Conservation (phyloP, 2,888 invertebrate species). For the Cataglyphis altisquamis region DNA sequence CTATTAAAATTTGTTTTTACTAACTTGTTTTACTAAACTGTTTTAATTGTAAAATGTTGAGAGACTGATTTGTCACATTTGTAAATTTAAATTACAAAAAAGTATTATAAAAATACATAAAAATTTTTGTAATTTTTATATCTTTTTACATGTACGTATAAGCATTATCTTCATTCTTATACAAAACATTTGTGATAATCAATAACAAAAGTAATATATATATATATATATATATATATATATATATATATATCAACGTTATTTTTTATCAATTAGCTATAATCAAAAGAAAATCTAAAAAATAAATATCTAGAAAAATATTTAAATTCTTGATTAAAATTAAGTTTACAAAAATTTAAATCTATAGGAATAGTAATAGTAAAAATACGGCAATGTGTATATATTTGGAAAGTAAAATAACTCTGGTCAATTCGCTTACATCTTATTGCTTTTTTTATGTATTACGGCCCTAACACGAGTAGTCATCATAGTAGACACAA, state of each 20-base stretch:
- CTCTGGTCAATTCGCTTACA: too few species aligned
- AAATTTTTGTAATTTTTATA: background rate
- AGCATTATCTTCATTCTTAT: background rate
- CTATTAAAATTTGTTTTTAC: background rate
- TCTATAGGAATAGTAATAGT: too few species aligned
- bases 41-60: background rate
- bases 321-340: too few species aligned
- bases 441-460: too few species aligned
- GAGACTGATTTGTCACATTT: background rate
- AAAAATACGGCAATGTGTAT: too few species aligned
- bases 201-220: background rate
- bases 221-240: too few species aligned
- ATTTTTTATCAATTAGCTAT: background rate
- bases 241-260: background rate
- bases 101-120: background rate
- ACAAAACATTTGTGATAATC: background rate
- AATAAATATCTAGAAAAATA: too few species aligned
- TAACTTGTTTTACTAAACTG: background rate
- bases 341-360: too few species aligned
- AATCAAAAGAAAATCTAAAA: background rate
- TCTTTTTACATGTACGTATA: background rate
- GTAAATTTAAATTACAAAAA: background rate
- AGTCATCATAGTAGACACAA: too few species aligned
- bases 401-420: too few species aligned
- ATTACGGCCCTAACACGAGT: too few species aligned